A percentile compares a stretch with the other conserved stretches of the same genome.
phyloP scores from a whole-genome alignment of 2,797 vertebrate genomes.

The Sebastes vulpes region DNA sequence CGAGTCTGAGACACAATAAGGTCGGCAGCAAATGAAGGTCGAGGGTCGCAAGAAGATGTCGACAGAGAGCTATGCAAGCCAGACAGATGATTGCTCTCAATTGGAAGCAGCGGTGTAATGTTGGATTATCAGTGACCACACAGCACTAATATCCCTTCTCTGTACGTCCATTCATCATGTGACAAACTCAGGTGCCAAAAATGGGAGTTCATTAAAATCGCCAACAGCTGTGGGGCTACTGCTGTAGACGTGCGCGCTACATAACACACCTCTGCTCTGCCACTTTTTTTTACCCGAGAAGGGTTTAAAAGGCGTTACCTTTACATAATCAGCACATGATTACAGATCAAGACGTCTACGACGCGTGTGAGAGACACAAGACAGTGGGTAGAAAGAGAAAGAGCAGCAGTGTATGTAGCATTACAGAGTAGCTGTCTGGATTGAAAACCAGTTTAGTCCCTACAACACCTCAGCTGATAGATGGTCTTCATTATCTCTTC shows the following conservation, averaged over 20 bases:
- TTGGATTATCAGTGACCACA: conserved; percentile 14
- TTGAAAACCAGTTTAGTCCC: conserved; percentile 54
- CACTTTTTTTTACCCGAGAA: neutral
- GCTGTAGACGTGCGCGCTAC: neutral
- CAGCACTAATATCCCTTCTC: neutral
- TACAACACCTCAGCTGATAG: conserved; percentile 67
- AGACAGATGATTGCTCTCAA: neutral
- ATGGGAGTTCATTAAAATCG: conserved; percentile 42
- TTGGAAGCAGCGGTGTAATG: neutral
- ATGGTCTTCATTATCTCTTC: conserved; percentile 79
- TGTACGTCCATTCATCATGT: conserved; percentile 28
- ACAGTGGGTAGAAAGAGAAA: neutral
- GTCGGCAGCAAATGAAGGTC: conserved; percentile 15
- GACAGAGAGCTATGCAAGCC: neutral
- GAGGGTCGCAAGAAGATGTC: conserved; percentile 5
- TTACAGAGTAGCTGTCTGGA: conserved; percentile 31
- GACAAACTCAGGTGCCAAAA: conserved; percentile 28
- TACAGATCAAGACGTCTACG: conserved; percentile 25
- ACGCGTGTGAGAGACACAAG: neutral
- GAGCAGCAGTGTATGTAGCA: neutral
- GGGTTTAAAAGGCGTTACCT: conserved; percentile 18
- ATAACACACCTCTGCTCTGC: neutral
- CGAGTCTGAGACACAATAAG: neutral
- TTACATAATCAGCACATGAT: conserved; percentile 32
- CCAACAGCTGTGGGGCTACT: conserved; percentile 1